Percentiles rank a stretch among this genome's conserved stretches.
phyloP scores from a whole-genome alignment of 2,113 vertebrate species.

The Sturnus vulgaris region DNA sequence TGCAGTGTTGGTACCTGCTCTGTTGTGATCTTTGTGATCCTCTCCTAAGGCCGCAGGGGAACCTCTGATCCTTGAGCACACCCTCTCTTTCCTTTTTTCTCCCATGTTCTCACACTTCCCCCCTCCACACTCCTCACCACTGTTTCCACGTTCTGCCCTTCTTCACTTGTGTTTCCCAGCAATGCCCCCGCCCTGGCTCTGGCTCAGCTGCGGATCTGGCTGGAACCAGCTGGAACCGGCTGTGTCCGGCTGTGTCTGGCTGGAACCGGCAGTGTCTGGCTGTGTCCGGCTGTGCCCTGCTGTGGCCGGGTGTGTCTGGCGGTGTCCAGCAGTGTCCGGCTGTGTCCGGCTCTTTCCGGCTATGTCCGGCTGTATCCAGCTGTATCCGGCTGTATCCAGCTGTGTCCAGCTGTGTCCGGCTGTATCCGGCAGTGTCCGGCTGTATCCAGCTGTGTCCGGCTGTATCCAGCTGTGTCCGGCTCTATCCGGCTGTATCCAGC shows the following conservation, averaged over 20 bases:
- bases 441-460: rapidly evolving
- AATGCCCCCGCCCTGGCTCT: rapidly evolving
- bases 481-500: rapidly evolving
- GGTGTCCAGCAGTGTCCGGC: rapidly evolving
- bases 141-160: not conserved
- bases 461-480: rapidly evolving
- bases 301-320: rapidly evolving
- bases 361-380: rapidly evolving
- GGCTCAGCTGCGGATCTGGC: not conserved
- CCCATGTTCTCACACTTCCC: not conserved
- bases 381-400: not conserved
- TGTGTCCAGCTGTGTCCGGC: not conserved
- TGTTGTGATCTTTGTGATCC: no score
- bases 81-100: not conserved
- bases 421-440: not conserved
- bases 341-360: rapidly evolving
- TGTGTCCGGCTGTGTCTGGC: not conserved
- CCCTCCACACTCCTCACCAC: rapidly evolving
- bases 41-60: not conserved
- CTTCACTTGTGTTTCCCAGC: rapidly evolving
- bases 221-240: not conserved
- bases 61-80: rapidly evolving
- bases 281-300: not conserved
- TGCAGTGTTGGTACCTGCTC: not conserved
- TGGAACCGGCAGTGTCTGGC: not conserved